Base-by-base conservation (phyloP, 2,113 vertebrate genomes). In the Nyctereutes procyonoides region DNA sequence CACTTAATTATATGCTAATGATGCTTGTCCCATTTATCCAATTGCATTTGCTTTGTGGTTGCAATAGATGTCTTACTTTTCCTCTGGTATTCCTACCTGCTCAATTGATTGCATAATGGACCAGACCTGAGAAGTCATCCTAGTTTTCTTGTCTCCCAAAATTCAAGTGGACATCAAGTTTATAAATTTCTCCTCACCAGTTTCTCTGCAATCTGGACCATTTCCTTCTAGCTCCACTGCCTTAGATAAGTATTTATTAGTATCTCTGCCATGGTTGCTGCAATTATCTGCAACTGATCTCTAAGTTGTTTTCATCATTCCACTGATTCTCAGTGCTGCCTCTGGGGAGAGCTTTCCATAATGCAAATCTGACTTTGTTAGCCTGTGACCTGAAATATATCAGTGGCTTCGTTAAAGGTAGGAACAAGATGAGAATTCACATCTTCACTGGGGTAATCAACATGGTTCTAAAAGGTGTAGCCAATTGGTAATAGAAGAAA, bases 281-380 rank as follows among this genome's bases (percentile, higher is more conserved):
- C 30, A 69, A 0, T 87, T 67, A 26, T 93, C 56, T 92, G 53
- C 55, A n/a, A 62, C 15, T 16, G 13, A 32, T 82, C 32, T 81
- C 65, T 63, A 22, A 90, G 10, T 32, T 63, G 30, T 85, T 87
- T 79, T 43, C 55, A 20, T 86, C 26, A 79, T 76, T 62, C 79
- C 17, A 13, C 15, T 32, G n/a, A 82, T 86, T 71, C 81, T 92
- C 58, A 73, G 28, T 2, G 8, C 32, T 93, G 53, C 43, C 76
- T 71, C 22, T 35, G 58, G 48, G 48, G 74, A 90, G 32, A 95
- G 73, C 3, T 63, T 84, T 89, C 32, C 22, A 3, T 80, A 88
- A 71, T 71, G n/a, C 53, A 69, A 67, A 67, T 93, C 30, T 96
- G 65, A 84, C 84, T 94, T 94, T 73, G 30, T 83, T 77, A 62